These are phyloP conservation scores for Gambelia wislizenii DNA, from an alignment of 2,797 vertebrate genomes.

Conservation along the genomic window DNA sequence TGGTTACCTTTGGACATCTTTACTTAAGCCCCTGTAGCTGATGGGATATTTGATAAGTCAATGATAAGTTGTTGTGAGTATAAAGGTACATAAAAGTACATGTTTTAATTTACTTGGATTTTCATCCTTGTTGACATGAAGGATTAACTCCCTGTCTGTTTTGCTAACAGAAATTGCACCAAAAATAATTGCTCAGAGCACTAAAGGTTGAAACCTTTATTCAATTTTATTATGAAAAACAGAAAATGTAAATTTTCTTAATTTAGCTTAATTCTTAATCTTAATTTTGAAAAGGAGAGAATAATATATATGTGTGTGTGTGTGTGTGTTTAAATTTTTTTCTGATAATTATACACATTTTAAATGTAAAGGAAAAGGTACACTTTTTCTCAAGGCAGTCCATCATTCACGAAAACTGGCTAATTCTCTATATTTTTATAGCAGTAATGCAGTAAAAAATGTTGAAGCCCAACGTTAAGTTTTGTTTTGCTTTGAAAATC, in stretches of 20 bases:
- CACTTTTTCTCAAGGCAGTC: conserved; percentile 2
- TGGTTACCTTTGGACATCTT: background rate
- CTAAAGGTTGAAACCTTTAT: background rate
- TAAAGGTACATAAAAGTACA: background rate
- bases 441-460: background rate
- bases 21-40: background rate
- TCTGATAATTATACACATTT: background rate
- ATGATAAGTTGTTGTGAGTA: background rate
- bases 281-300: background rate
- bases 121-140: background rate
- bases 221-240: conserved; percentile 10
- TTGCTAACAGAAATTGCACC: background rate
- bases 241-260: too few species aligned
- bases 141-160: background rate
- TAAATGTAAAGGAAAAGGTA: conserved; percentile 24
- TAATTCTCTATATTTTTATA: background rate
- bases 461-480: background rate
- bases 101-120: background rate
- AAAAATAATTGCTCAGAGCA: background rate
- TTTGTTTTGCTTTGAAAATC: background rate
- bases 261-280: too few species aligned
- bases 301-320: too few species aligned
- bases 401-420: background rate
- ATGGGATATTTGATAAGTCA: background rate
- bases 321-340: background rate